Evolutionary conservation across 1,140 invertebrate genomes (phyloP), one percentile per base, ranked within the genome.

Genomic region (Myzus persicae): DNA sequence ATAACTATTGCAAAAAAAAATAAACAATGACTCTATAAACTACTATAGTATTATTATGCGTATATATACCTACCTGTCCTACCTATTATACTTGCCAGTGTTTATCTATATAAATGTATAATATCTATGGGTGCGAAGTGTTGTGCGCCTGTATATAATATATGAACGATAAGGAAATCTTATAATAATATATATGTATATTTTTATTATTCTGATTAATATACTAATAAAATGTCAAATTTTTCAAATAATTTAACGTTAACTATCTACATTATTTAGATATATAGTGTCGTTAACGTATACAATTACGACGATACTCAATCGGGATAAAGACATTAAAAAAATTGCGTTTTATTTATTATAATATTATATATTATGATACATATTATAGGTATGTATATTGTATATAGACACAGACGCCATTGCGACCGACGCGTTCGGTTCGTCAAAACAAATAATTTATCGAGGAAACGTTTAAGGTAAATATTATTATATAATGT

Each of bases 161-260:
- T 18, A 76, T n/a, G 31, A 76, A 76, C 59, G 31, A 76, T 76
- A 76, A 76, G 31, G n/a, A 76, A n/a, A 36, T 76, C 31, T n/a
- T 18, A 76, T 76, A 36, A n/a, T 4, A 76, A 26, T 9, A 31
- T 76, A n/a, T n/a, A n/a, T 76, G 14, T n/a, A n/a, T 76, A n/a
- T 88, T 51, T 48, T 88, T 51, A 48, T 88, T 51, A 88, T 48
- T 51, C 42, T 40, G 59, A 88, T 88, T 88, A 88, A 36, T 88
- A 51, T 40, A 48, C 46, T 46, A 48, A 48, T 88, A 88, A 48
- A 48, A 88, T 88, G 44, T 88, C 44, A 88, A 88, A 48, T 88
- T 48, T 51, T 88, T 88, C 31, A 36, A 48, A 88, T 88, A 88
- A 48, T 88, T 88, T 48, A 88, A 48, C 42, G 31, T 44, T 38